Evolutionary conservation across 2,113 vertebrate species (phyloP).

Genomic region (Apus apus): DNA sequence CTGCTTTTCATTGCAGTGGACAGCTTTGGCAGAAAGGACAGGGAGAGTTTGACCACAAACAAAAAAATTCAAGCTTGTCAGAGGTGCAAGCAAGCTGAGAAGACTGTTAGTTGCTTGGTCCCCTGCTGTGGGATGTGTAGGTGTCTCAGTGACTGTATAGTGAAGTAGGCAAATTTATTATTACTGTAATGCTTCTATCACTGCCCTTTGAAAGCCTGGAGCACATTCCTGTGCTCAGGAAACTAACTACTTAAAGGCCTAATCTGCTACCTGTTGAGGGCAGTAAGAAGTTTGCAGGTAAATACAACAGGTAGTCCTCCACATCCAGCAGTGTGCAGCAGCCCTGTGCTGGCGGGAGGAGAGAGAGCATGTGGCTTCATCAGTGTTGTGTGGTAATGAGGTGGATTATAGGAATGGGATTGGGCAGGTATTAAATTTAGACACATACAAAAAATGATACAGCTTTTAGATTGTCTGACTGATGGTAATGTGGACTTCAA

Average conservation of each 20-base stretch:
- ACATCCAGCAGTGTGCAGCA: background rate
- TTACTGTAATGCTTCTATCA: background rate
- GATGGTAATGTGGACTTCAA: background rate
- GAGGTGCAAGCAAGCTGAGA: background rate
- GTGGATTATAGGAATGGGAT: background rate
- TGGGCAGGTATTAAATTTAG: background rate
- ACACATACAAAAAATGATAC: background rate
- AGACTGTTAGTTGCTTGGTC: background rate
- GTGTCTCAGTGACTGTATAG: background rate
- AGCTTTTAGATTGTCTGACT: background rate
- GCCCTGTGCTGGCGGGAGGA: background rate
- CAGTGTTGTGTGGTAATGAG: rapidly evolving
- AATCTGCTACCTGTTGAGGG: background rate
- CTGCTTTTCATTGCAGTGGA: background rate
- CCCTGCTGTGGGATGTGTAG: background rate
- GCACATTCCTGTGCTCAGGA: background rate
- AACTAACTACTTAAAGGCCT: background rate
- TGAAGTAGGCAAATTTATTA: background rate
- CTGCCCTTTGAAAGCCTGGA: background rate
- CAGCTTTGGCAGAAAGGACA: background rate
- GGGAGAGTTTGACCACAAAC: background rate
- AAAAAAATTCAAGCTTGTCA: background rate
- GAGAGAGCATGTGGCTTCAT: background rate
- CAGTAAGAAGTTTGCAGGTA: background rate
- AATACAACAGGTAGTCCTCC: background rate